Conservation (phyloP, 2,888 invertebrate species). For the Melanotus villosus region DNA sequence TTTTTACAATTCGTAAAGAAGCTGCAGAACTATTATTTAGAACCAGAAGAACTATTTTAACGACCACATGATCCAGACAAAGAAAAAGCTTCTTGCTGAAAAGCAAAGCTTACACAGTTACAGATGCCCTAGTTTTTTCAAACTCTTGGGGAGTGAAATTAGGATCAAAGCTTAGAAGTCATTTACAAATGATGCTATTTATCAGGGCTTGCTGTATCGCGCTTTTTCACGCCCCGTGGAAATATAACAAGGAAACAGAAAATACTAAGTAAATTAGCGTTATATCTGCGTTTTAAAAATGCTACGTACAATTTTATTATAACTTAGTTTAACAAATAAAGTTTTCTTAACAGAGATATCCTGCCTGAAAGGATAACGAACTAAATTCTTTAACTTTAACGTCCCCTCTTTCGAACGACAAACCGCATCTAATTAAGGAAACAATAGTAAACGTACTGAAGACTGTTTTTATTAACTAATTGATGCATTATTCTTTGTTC, state of each 20-base stretch:
- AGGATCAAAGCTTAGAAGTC: slow-evolving; percentile 53
- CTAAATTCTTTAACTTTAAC: slow-evolving; percentile 11
- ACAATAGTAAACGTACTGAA: slow-evolving; percentile 55
- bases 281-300: neutral
- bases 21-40: too few relatives aligned
- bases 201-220: slow-evolving; percentile 38
- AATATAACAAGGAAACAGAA: slow-evolving; percentile 2
- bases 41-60: too few relatives aligned
- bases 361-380: slow-evolving; percentile 7
- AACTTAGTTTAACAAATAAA: too few relatives aligned
- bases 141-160: slow-evolving; percentile 46
- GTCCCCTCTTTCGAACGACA: slow-evolving; percentile 22
- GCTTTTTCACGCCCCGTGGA: slow-evolving; percentile 8
- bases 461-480: slow-evolving; percentile 56
- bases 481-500: slow-evolving; percentile 53
- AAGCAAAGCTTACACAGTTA: slow-evolving; percentile 37
- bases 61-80: too few relatives aligned
- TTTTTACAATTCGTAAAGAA: too few relatives aligned
- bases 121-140: slow-evolving; percentile 46
- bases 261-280: neutral
- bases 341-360: slow-evolving; percentile 16
- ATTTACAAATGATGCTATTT: slow-evolving; percentile 52
- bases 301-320: neutral
- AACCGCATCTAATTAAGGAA: slow-evolving; percentile 49
- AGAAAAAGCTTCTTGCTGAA: slow-evolving; percentile 11